Percentiles rank a stretch among this genome's conserved stretches.
phyloP scores from a whole-genome alignment of 2,888 invertebrate genomes.

The Leucozona laternaria region DNA sequence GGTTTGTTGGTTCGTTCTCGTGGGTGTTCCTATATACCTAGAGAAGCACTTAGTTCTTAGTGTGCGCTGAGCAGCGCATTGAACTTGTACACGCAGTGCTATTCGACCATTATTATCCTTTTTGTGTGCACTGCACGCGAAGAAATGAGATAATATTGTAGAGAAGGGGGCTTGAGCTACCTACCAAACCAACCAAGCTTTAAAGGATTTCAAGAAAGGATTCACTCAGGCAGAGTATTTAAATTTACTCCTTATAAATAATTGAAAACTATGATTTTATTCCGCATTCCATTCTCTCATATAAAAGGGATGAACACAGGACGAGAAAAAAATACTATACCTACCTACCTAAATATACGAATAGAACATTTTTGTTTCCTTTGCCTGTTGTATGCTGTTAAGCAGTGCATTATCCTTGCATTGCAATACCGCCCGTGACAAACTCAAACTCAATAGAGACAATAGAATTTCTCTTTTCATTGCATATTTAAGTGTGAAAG shows the following conservation, averaged over 20 bases:
- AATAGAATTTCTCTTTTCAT: slow-evolving; percentile 63
- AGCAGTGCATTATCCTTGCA: slow-evolving; percentile 59
- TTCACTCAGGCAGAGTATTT: slow-evolving; percentile 63
- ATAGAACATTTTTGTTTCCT: background rate
- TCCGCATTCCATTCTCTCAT: slow-evolving; percentile 38
- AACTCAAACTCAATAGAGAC: slow-evolving; percentile 47
- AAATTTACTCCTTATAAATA: slow-evolving; percentile 73
- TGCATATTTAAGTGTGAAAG: slow-evolving; percentile 41
- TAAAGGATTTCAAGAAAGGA: slow-evolving; percentile 60
- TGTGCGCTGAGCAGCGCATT: slow-evolving; percentile 58
- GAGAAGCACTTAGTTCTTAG: slow-evolving; percentile 65
- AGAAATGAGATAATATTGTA: slow-evolving; percentile 35
- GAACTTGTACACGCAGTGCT: slow-evolving; percentile 61
- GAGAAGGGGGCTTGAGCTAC: slow-evolving; percentile 24
- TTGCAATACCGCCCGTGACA: slow-evolving; percentile 53
- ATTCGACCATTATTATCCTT: slow-evolving; percentile 58
- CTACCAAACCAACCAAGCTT: slow-evolving; percentile 20
- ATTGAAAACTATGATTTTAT: slow-evolving; percentile 74
- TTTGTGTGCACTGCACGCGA: slow-evolving; percentile 32
- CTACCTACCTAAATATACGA: background rate
- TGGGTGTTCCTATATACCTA: background rate
- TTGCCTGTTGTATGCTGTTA: slow-evolving; percentile 19
- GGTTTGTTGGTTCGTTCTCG: no score
- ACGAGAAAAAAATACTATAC: background rate
- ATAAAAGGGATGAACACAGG: slow-evolving; percentile 6